A percentile compares a stretch with the other conserved stretches of the same genome.
These are phyloP conservation scores for Aleiodes testaceus DNA, from an alignment of 2,888 invertebrate genomes.

Conservation along the genomic window DNA sequence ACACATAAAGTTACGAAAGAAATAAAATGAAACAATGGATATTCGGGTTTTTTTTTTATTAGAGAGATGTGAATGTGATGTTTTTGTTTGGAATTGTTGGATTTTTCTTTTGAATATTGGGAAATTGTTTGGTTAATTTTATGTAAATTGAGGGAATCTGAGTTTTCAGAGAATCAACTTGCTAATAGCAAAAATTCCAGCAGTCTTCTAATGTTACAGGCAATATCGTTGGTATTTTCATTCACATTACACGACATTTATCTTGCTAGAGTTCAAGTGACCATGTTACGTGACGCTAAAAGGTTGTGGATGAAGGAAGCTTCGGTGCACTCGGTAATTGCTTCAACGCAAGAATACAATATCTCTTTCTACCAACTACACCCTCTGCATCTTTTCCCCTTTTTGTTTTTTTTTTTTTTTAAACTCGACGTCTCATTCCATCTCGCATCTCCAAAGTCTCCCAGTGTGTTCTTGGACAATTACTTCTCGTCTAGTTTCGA, in stretches of 20 bases:
- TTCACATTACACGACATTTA: too few species aligned
- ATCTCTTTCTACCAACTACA: conserved; percentile 53
- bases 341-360: conserved; percentile 65
- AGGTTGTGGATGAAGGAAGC: conserved; percentile 6
- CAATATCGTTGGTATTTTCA: too few species aligned
- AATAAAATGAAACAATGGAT: conserved; percentile 13
- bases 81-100: not conserved
- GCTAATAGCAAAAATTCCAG: too few species aligned
- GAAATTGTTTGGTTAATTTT: too few species aligned
- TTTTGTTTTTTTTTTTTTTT: conserved; percentile 29
- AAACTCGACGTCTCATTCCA: not conserved
- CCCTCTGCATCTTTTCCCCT: not conserved
- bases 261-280: not conserved
- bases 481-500: conserved; percentile 26
- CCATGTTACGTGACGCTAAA: conserved; percentile 4
- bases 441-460: conserved; percentile 14
- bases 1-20: conserved; percentile 15
- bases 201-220: too few species aligned
- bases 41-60: not conserved
- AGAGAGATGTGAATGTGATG: not conserved
- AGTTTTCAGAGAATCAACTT: too few species aligned
- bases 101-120: conserved; percentile 18
- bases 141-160: too few species aligned
- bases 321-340: conserved; percentile 57
- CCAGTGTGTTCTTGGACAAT: conserved; percentile 8